Evolutionary conservation across 2,113 vertebrate species (phyloP).

Genomic region (Odocoileus virginianus): DNA sequence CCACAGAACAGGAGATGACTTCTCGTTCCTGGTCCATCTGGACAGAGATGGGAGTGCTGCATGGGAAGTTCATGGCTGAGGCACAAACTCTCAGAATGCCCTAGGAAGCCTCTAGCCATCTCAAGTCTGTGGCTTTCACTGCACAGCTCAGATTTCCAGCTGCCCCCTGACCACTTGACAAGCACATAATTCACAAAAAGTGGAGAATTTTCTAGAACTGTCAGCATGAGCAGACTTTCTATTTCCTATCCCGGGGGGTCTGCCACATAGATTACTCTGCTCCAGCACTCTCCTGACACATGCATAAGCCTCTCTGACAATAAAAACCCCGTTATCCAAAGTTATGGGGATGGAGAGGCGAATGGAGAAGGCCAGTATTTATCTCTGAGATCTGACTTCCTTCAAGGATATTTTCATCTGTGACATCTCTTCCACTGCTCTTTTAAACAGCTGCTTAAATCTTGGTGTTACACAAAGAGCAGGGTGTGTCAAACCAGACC

Average conservation of each 20-base stretch:
- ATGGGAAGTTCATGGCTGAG: accelerated
- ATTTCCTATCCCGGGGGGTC: constrained; percentile 63
- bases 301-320: constrained; percentile 54
- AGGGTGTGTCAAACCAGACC: background rate
- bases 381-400: constrained; percentile 24
- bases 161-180: constrained; percentile 38
- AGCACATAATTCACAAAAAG: constrained; percentile 56
- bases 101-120: background rate
- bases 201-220: constrained; percentile 70
- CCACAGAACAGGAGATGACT: accelerated
- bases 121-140: background rate
- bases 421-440: background rate
- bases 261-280: constrained; percentile 68
- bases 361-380: constrained; percentile 16
- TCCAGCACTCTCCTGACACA: constrained; percentile 56
- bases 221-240: constrained; percentile 64
- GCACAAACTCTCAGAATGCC: accelerated
- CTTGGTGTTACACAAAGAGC: accelerated
- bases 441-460: background rate
- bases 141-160: constrained; percentile 30
- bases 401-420: constrained; percentile 13
- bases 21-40: too few species aligned
- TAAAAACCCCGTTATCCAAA: constrained; percentile 69
- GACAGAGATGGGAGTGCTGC: accelerated
- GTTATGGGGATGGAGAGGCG: constrained; percentile 45